A percentile compares a stretch with the other conserved stretches of the same genome.
phyloP scores from a whole-genome alignment of 2,113 vertebrate genomes.

The Alectura lathami region DNA sequence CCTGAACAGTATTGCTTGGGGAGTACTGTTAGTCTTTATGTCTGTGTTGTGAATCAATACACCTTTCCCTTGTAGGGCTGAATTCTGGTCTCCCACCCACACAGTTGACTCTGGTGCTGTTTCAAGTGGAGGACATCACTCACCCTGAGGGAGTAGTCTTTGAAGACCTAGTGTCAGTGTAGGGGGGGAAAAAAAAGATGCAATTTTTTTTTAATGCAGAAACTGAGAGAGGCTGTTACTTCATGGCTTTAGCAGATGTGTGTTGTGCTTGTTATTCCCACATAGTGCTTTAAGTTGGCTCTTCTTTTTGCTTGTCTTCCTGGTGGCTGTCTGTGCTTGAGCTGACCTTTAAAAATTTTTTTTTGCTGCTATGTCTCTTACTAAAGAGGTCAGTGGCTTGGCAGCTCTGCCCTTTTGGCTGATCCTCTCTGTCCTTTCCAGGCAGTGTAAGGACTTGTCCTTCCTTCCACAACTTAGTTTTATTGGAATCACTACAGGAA shows the following conservation, averaged over 20 bases:
- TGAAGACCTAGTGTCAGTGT: neutral
- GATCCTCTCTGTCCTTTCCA: neutral
- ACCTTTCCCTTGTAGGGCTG: neutral
- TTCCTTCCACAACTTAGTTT: neutral
- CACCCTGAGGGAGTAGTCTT: neutral
- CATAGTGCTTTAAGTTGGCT: neutral
- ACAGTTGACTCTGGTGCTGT: neutral
- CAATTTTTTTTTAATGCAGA: neutral
- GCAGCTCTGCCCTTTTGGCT: constrained; percentile 37
- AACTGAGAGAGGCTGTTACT: neutral
- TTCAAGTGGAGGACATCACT: neutral
- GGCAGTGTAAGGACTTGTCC: neutral
- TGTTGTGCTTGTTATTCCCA: neutral
- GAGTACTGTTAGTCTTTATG: neutral
- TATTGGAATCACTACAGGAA: neutral
- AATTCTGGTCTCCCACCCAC: neutral
- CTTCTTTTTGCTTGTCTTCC: neutral
- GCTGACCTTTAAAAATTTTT: constrained; percentile 50
- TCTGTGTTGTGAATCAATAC: neutral
- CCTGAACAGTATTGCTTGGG: neutral
- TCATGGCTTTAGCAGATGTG: neutral
- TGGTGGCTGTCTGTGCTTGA: neutral
- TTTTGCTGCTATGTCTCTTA: neutral
- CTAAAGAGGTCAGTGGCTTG: neutral
- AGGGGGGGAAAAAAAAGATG: neutral